Evolutionary conservation across 2,113 vertebrate species (phyloP).

Genomic region (Muscicapa adusta): DNA sequence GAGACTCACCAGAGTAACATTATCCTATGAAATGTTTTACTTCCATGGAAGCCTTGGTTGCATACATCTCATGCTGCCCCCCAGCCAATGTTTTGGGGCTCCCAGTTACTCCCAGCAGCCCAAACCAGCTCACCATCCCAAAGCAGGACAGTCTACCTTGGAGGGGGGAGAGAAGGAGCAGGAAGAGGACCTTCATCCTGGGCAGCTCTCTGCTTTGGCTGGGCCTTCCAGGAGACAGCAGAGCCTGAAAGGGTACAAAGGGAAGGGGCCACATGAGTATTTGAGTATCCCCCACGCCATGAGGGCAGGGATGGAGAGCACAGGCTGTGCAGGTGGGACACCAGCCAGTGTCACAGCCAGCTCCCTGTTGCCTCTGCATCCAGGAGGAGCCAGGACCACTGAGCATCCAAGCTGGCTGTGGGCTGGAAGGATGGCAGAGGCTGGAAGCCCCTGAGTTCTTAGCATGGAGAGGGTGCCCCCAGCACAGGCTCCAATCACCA

Average conservation of each 20-base stretch:
- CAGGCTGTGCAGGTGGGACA: background rate
- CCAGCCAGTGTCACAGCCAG: rapidly evolving
- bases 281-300: background rate
- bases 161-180: slow-evolving; percentile 16
- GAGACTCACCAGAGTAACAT: background rate
- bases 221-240: background rate
- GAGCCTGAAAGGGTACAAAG: background rate
- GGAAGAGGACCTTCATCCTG: background rate
- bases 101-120: background rate
- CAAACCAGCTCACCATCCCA: background rate
- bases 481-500: rapidly evolving
- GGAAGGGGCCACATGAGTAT: background rate
- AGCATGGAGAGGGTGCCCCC: background rate
- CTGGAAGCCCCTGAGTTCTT: rapidly evolving
- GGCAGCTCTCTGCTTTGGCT: background rate
- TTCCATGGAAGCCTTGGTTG: background rate
- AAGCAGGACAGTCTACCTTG: slow-evolving; percentile 56
- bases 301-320: background rate
- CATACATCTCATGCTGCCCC: background rate
- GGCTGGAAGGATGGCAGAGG: background rate
- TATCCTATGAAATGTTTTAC: background rate
- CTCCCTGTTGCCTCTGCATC: background rate
- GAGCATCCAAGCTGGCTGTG: rapidly evolving
- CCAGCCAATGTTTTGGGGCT: background rate
- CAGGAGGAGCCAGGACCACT: background rate